Evolutionary conservation across 1,140 invertebrate species (phyloP), one percentile per base, ranked within the genome.

Genomic region (Sarcophaga bullata): DNA sequence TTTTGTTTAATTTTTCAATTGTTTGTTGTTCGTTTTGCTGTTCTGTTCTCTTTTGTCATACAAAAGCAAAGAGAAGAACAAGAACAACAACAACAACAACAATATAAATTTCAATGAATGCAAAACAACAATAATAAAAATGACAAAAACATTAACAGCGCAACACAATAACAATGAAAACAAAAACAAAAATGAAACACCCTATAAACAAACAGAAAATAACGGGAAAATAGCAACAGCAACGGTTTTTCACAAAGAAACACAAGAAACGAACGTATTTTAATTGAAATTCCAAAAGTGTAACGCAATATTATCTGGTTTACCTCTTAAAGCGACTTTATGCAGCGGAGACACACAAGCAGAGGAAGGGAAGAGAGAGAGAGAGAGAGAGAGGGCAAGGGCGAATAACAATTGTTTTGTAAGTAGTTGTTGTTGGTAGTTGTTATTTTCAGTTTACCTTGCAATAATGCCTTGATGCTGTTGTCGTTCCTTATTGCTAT

Each of bases 41-140:
- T 37, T 37, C 25, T 4, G 25, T 37, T 37, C 25, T 37, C 25
- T 4, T 37, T 37, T 37, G 25, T 2, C 25, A 37, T 37, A 37
- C 25, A 37, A 37, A 37, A 37, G 25, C 25, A 37, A 37, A 37
- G 25, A 37, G 25, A 37, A 37, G 1, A 37, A 37, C 25, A 4
- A 37, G 4, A 19, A 19, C 19, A 19, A 25, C 17, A 68, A 68
- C n/a, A 68, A 68, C 19, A 68, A 68, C 17, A 68, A 68, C n/a
- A 68, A 68, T 68, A 68, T 25, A 68, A 68, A 68, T n/a, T n/a
- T n/a, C n/a, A n/a, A 25, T 68, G 17, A 68, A 68, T 19, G 19
- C 17, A 68, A 68, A 68, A 68, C 19, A 68, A 68, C 17, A 68
- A 68, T 19, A 68, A 68, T 68, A 68, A 68, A 68, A 68, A 68